These are phyloP conservation scores for Tetrapedia diversipes DNA, from an alignment of 2,888 invertebrate genomes.

Conservation along the genomic window DNA sequence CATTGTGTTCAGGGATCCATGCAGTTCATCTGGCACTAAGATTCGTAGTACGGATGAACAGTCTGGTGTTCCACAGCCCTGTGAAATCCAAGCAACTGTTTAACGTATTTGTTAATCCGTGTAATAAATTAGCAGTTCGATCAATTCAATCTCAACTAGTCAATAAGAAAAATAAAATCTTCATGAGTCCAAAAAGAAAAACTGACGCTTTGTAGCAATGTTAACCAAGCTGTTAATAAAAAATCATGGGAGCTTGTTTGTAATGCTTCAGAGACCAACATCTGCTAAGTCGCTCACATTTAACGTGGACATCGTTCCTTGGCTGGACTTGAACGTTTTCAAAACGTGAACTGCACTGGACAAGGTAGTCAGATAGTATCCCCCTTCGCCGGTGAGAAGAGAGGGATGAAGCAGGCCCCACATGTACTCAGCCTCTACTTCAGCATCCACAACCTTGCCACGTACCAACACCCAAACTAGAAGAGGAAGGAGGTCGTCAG, in stretches of 20 bases:
- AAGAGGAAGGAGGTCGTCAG: conserved; percentile 95
- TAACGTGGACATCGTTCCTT: conserved; percentile 80
- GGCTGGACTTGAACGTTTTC: conserved; percentile 85
- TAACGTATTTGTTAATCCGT: background rate
- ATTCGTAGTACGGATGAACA: conserved; percentile 92
- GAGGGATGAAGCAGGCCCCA: conserved; percentile 96
- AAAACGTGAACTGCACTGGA: conserved; percentile 96
- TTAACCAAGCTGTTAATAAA: background rate
- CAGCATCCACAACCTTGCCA: conserved; percentile 94
- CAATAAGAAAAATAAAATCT: background rate
- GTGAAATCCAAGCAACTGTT: background rate
- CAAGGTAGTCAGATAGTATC: conserved; percentile 96
- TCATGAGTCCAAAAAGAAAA: background rate
- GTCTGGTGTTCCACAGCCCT: conserved; percentile 83
- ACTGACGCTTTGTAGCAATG: background rate
- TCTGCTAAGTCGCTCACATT: conserved; percentile 72
- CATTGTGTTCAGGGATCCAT: conserved; percentile 95
- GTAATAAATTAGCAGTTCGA: no score
- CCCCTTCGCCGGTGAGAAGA: conserved; percentile 95
- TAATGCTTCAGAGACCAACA: conserved; percentile 17
- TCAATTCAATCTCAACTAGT: no score
- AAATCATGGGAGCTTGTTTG: background rate
- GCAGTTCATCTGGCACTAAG: conserved; percentile 96
- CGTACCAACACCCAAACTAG: conserved; percentile 96
- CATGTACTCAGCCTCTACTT: conserved; percentile 98